These are phyloP conservation scores for Salvelinus sp. DNA, from an alignment of 2,113 vertebrate genomes.

Conservation along the genomic window DNA sequence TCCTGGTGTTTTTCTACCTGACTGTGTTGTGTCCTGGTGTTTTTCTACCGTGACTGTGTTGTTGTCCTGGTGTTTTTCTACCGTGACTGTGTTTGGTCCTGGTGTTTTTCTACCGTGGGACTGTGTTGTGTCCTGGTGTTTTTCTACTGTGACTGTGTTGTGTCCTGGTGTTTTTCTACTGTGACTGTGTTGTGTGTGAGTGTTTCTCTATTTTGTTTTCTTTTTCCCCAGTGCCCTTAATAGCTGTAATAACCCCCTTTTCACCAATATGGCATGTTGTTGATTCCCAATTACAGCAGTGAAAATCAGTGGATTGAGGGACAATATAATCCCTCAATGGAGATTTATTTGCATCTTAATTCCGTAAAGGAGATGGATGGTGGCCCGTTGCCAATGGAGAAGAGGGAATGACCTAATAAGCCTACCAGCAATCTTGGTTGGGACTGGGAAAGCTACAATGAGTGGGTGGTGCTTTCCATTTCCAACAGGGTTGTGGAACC, in stretches of 20 bases:
- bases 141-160: background rate
- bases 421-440: background rate
- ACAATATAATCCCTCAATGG: background rate
- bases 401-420: background rate
- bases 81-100: background rate
- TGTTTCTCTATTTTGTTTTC: background rate
- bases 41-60: too few species aligned
- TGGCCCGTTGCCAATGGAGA: constrained; percentile 1
- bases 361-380: background rate
- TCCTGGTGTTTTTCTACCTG: background rate
- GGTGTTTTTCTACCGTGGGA: background rate
- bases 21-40: background rate
- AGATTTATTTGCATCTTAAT: constrained; percentile 15
- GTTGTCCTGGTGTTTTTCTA: background rate
- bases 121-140: background rate
- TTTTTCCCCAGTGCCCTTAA: constrained; percentile 2
- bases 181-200: background rate
- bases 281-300: constrained; percentile 1
- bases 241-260: background rate
- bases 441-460: background rate
- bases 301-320: constrained; percentile 3
- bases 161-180: background rate
- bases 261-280: constrained; percentile 4
- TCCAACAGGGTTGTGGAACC: background rate
- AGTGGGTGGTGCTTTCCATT: background rate